Evolutionary conservation across 2,888 invertebrate species (phyloP).

Genomic region (Aleiodes leptofemur): DNA sequence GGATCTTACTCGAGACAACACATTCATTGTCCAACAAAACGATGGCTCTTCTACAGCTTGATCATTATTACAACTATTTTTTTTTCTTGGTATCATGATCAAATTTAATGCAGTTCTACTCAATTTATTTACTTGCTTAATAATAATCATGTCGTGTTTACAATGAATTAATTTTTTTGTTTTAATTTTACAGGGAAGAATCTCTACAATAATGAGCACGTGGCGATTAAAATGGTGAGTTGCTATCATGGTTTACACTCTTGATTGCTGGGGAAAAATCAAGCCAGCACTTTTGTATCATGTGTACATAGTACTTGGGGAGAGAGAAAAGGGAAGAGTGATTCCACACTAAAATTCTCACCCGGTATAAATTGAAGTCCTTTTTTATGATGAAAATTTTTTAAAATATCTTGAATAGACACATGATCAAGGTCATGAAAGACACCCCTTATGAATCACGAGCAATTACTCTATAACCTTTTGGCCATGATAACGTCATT

Average conservation of each 20-base stretch:
- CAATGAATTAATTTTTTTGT: background rate
- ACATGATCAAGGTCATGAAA: conserved; percentile 8
- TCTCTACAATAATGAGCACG: conserved; percentile 99
- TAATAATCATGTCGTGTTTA: background rate
- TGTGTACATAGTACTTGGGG: background rate
- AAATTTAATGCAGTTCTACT: background rate
- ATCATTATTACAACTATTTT: background rate
- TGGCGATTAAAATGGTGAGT: conserved; percentile 98
- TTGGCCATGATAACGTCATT: conserved; percentile 13
- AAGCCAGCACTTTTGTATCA: conserved; percentile 20
- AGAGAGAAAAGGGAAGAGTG: background rate
- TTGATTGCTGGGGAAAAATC: conserved; percentile 10
- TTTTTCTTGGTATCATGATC: background rate
- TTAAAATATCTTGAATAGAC: conserved; percentile 1
- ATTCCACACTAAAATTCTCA: conserved; percentile 7
- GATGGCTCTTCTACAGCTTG: background rate
- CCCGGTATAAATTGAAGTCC: background rate
- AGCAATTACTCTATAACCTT: conserved; percentile 11
- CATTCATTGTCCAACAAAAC: conserved; percentile 12
- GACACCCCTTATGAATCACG: conserved; percentile 2
- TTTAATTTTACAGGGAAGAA: conserved; percentile 91
- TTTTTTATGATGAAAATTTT: background rate
- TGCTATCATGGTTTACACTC: conserved; percentile 30
- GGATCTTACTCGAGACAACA: background rate
- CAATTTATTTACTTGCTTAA: background rate